Evolutionary conservation across 2,797 vertebrate genomes (phyloP), one percentile per base, ranked within the genome.

Genomic region (Gymnopithys bicolor): DNA sequence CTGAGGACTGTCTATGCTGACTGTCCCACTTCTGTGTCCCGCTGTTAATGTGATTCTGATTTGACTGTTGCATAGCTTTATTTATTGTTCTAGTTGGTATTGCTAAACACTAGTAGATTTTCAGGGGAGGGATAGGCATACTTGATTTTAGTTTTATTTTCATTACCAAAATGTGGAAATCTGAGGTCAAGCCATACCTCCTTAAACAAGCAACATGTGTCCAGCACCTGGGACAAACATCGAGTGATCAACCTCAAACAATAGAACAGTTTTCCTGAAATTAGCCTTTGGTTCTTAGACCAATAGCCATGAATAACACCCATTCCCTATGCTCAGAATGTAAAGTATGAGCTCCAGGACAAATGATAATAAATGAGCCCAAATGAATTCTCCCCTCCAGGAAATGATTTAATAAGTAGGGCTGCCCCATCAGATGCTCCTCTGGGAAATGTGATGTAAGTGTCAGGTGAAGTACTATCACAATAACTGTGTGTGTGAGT

Each of bases 391-490:
- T 89, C 32, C 43, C 80, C 75, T 95, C 53, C 90, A 94, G 92
- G 74, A 96, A 92, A 89, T 92, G 22, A 93, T 92, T 92, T 90
- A 90, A 92, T 77, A 89, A 3, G 6, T 82, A 84, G 82, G 64
- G 33, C 90, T 89, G 55, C 89, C 63, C 68, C 37, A 58, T 82
- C 78, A 70, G 64, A 74, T 9, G 25, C 70, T 87, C 94, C 95
- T 95, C 88, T 3, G 5, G 92, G 86, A 92, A 94, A 77, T 77
- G 70, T 95, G 90, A 95, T 80, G 95, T 95, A 96, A 97, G 95
- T 92, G 90, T 94, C 82, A 95, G 89, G 85, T 95, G 88, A 97
- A 89, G 93, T 60, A 85, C 75, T 95, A 93, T 89, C 35, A 32
- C 56, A 91, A 49, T 60, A 84, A 74, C 30, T 1, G 70, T 52